Percentiles rank a stretch among this genome's conserved stretches.
Conservation (phyloP, 2,113 vertebrate species). For the Stercorarius parasiticus region DNA sequence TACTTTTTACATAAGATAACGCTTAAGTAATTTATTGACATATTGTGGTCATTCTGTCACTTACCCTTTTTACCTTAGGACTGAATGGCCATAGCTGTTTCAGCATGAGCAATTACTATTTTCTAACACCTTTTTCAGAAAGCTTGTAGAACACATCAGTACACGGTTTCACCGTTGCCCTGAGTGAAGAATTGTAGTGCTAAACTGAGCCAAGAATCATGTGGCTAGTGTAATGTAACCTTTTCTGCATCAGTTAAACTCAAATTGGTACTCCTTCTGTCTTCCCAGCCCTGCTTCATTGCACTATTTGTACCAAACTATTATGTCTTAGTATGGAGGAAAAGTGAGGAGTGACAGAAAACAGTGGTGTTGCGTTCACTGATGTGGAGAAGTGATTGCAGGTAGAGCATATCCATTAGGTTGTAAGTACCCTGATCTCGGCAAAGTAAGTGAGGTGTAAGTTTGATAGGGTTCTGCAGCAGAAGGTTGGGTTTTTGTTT, state of each 20-base stretch:
- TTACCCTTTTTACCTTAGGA: neutral
- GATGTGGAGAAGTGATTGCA: neutral
- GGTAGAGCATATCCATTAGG: neutral
- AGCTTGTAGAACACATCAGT: neutral
- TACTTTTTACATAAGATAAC: neutral
- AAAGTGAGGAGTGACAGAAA: neutral
- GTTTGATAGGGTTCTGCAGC: neutral
- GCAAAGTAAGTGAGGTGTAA: neutral
- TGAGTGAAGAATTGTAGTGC: neutral
- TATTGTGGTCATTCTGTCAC: neutral
- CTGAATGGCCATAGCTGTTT: neutral
- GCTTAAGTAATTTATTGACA: neutral
- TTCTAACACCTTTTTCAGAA: neutral
- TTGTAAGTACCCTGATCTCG: neutral
- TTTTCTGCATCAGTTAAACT: neutral
- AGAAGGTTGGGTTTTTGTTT: neutral
- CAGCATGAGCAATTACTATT: rapidly evolving
- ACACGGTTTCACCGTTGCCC: neutral
- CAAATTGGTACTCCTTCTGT: neutral
- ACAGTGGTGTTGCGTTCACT: neutral
- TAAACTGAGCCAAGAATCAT: neutral
- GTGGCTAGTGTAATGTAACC: neutral
- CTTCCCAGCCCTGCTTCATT: neutral
- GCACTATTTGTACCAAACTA: neutral
- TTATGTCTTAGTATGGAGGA: neutral